Percentiles rank a stretch among this genome's conserved stretches.
Conservation (phyloP, 2,797 vertebrate genomes). For the Sphenodon punctatus region DNA sequence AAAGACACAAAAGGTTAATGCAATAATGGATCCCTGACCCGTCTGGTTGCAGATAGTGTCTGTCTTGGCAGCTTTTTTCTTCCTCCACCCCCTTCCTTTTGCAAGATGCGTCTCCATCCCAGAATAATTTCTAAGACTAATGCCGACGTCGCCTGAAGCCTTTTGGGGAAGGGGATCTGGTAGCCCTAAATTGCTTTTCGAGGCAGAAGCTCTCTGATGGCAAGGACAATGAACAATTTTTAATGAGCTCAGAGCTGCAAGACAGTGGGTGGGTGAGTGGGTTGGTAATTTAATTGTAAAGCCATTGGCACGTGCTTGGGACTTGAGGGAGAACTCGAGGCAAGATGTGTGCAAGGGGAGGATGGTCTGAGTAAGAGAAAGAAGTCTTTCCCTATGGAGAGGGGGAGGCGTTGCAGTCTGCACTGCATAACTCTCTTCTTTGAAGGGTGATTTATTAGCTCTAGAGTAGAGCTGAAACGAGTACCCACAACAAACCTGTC, state of each 20-base stretch:
- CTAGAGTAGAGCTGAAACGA: no score
- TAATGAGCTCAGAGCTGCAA: neutral
- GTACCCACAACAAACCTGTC: no score
- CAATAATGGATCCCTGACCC: conserved; percentile 67
- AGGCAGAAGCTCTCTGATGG: conserved; percentile 4
- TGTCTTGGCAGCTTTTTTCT: conserved; percentile 64
- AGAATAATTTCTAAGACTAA: conserved; percentile 58
- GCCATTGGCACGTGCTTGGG: neutral
- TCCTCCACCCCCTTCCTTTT: no score
- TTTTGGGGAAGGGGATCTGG: neutral
- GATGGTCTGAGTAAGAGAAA: neutral
- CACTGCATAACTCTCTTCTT: neutral
- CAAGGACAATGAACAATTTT: conserved; percentile 22
- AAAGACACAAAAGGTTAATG: conserved; percentile 69
- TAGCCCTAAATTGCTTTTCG: conserved; percentile 33
- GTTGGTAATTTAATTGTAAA: neutral
- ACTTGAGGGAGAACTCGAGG: neutral
- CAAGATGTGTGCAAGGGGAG: neutral
- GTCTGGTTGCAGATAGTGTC: conserved; percentile 43
- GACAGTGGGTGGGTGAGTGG: neutral
- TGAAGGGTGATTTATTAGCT: neutral
- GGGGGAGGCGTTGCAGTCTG: neutral
- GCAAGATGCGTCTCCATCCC: conserved; percentile 55
- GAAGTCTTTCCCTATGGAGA: neutral
- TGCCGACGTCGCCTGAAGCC: conserved; percentile 35